Conservation (phyloP, 2,797 vertebrate genomes). For the Poecile montanus region DNA sequence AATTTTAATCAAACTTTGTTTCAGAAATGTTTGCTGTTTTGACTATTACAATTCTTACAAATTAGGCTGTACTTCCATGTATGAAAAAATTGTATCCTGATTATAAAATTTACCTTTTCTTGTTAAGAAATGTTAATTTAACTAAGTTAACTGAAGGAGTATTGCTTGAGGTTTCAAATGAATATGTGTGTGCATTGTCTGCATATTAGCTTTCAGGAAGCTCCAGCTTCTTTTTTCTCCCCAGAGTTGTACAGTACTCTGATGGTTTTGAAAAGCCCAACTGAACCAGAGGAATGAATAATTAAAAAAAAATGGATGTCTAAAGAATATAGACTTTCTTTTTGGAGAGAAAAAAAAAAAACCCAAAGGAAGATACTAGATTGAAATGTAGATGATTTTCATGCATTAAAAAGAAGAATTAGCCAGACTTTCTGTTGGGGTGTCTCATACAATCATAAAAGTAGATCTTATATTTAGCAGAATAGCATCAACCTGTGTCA, state of each 20-base stretch:
- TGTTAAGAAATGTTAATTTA: not conserved
- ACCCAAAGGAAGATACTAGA: not conserved
- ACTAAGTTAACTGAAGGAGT: not conserved
- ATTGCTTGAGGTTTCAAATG: not conserved
- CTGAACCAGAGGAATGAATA: not conserved
- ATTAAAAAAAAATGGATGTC: accelerated
- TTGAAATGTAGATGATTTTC: not conserved
- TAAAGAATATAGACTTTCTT: not conserved
- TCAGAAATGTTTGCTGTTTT: not conserved
- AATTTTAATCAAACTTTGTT: not conserved
- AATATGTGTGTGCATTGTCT: not conserved
- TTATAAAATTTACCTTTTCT: not conserved
- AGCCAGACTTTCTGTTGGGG: accelerated
- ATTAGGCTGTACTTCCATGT: not conserved
- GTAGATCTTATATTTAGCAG: not conserved
- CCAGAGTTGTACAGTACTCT: not conserved
- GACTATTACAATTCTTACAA: not conserved
- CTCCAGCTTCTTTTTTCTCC: not conserved
- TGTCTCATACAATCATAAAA: not conserved
- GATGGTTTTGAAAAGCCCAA: not conserved
- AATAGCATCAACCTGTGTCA: not conserved
- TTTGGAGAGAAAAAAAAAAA: not conserved
- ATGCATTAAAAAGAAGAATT: not conserved
- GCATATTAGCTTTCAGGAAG: not conserved
- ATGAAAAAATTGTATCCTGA: not conserved